These are phyloP conservation scores for Eudyptes chrysolophus DNA, from an alignment of 2,113 vertebrate genomes.

Conservation along the genomic window DNA sequence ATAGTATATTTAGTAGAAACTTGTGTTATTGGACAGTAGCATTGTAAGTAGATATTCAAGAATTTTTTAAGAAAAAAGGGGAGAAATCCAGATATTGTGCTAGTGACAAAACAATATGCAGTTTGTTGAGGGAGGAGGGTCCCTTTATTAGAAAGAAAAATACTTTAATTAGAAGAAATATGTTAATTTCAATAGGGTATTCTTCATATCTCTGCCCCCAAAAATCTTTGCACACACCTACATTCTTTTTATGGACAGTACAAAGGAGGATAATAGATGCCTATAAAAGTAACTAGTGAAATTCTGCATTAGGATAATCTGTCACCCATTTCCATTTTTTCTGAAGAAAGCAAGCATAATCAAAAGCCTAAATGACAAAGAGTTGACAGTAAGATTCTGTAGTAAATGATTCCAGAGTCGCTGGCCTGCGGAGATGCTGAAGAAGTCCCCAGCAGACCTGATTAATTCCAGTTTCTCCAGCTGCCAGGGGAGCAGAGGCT, in stretches of 20 bases:
- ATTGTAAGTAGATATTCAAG: neutral
- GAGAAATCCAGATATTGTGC: neutral
- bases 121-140: neutral
- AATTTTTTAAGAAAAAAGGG: neutral
- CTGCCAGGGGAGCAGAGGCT: conserved; percentile 93
- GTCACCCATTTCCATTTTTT: conserved; percentile 88
- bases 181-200: conserved; percentile 62
- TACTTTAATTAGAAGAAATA: conserved; percentile 73
- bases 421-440: conserved; percentile 92
- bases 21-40: neutral
- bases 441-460: conserved; percentile 99
- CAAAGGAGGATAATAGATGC: conserved; percentile 80
- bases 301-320: conserved; percentile 90
- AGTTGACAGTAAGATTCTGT: conserved; percentile 99
- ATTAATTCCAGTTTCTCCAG: conserved; percentile 99
- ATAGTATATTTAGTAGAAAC: neutral
- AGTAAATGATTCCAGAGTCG: conserved; percentile 99
- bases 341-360: conserved; percentile 84
- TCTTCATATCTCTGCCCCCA: conserved; percentile 45
- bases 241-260: conserved; percentile 73
- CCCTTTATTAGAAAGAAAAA: conserved; percentile 59
- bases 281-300: conserved; percentile 84
- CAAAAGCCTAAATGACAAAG: conserved; percentile 99
- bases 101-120: conserved; percentile 32
- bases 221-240: conserved; percentile 64